Evolutionary conservation across 2,113 vertebrate genomes (phyloP), one percentile per base, ranked within the genome.

Genomic region (Platichthys stellatus): DNA sequence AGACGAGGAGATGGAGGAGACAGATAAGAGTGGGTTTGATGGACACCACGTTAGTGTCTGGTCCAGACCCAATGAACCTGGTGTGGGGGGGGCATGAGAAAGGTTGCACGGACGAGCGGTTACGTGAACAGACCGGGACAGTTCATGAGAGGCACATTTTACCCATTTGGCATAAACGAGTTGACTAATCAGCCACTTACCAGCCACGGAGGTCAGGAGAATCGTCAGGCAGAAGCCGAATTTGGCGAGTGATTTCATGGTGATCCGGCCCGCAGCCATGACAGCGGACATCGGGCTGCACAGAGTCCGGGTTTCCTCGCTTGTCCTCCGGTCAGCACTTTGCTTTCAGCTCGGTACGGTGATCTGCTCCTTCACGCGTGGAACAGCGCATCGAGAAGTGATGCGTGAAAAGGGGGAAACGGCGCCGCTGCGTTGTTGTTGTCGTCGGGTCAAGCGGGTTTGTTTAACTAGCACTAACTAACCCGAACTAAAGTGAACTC

Each of bases 181-280:
- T 23, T 57, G 24, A 23, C 21, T 54, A 54, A 54, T 54, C 6
- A 85, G 31, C n/a, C 57, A 90, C 92, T 92, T 74, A 93, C 92
- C 92, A 40, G 92, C 82, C 58, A 92, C 91, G 18, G 90, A 86
- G 66, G 89, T 92, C 38, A 92, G 86, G 83, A 93, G 79, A 10
- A 92, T 81, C 0, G 88, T 62, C 86, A 92, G 57, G 76, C 88
- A 92, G 21, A 92, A 66, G 21, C 78, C 86, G 45, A 86, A 91
- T 86, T 85, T 86, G 23, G 78, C 85, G 1, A 92, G 76, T 35
- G 80, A 88, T 70, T 89, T 86, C 87, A 89, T 91, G 2, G 86
- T 86, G 63, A 86, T 81, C 53, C 71, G 89, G 72, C 76, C 78
- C 77, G 79, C 62, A 73, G 86, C 80, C 88, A 88, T 88, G 73